phyloP scores from a whole-genome alignment of 2,797 vertebrate species.

The Acanthurus tractus region DNA sequence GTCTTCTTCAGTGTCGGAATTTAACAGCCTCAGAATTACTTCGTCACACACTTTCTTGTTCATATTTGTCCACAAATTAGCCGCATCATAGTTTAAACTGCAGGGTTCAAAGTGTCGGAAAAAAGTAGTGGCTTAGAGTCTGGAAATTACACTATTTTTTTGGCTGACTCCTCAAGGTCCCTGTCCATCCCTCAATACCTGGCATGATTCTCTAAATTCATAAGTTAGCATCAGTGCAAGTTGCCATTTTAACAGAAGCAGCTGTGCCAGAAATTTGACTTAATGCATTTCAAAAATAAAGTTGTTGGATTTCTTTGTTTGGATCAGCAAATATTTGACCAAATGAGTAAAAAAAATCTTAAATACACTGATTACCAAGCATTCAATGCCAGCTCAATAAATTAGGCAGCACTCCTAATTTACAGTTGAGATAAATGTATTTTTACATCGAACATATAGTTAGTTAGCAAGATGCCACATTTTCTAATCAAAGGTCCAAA shows the following conservation, averaged over 20 bases:
- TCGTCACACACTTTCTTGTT: too few relatives aligned
- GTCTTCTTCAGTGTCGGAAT: too few relatives aligned
- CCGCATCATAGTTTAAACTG: too few relatives aligned
- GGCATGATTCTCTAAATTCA: not conserved
- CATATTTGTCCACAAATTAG: too few relatives aligned
- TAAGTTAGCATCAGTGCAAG: not conserved
- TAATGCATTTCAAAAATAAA: not conserved
- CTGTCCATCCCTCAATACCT: not conserved
- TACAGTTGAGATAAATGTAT: not conserved
- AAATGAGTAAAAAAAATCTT: not conserved
- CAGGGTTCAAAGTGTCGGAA: too few relatives aligned
- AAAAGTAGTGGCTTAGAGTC: too few relatives aligned
- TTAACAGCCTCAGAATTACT: too few relatives aligned
- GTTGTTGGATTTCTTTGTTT: not conserved
- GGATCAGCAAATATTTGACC: not conserved
- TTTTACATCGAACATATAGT: not conserved
- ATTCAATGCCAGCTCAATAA: not conserved
- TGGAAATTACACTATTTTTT: not conserved
- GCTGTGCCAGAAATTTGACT: not conserved
- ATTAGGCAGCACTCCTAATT: not conserved
- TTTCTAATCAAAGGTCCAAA: slow-evolving; percentile 2
- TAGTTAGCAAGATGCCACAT: not conserved
- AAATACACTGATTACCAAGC: not conserved
- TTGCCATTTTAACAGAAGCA: not conserved
- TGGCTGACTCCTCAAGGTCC: not conserved